Evolutionary conservation across 1,140 invertebrate genomes (phyloP), one percentile per base, ranked within the genome.

Genomic region (Drosophila pallidifrons): DNA sequence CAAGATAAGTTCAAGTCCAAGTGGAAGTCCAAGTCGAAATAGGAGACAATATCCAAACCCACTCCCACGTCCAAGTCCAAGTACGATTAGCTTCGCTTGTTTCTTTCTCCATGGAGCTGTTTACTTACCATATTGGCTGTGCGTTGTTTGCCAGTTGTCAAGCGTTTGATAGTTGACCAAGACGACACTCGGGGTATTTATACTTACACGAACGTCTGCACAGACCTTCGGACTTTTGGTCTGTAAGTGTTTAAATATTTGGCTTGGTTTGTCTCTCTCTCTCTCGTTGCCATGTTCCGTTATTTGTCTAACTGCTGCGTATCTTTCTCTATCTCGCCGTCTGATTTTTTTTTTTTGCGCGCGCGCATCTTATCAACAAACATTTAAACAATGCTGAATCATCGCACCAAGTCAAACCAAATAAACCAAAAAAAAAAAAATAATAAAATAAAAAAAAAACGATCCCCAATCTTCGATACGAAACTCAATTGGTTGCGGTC

Each of bases 331-430:
- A 38, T 38, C 35, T 38, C 35, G 7, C 7, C 8, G 6, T 2
- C 10, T 10, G 8, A n/a, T n/a, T 5, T 57, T 20, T 38, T 5
- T 57, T 57, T 74, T 61, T 30, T 38, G 7, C 7, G 32, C 5
- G 30, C 30, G 80, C 80, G 70, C 80, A 87, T 88, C 83, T 87
- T 87, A 75, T 67, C 83, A 87, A 79, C 71, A 71, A 68, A 67
- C 60, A 73, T 71, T 61, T 68, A 75, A 78, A 73, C 76, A 79
- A 68, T 83, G 72, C 83, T 87, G 83, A 87, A 75, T 87, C 83
- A 87, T 77, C 49, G 57, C 30, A 32, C 54, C 70, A 67, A 75
- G 67, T 63, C 73, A 55, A 60, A 45, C 46, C 59, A 75, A 75
- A 46, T 75, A 32, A 71, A 65, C 52, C 67, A 35, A 58, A 79